Base-by-base conservation (phyloP, 2,113 vertebrate genomes). In the Tachysurus fulvidraco region DNA sequence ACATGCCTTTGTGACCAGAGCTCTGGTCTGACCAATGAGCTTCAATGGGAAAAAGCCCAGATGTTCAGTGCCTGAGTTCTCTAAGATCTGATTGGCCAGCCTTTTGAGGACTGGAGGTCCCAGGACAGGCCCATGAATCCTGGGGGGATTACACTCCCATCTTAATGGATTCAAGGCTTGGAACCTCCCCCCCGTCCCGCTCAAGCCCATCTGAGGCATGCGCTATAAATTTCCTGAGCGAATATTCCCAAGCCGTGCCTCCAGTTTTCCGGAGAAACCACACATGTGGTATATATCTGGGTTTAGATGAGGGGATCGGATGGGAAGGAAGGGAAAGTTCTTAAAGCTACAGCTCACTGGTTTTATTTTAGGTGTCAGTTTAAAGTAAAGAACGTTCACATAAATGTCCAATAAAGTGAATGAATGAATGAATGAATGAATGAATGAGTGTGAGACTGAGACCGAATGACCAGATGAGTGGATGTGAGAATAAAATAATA, bases 141-240 rank as follows among this genome's bases (percentile, higher is more conserved):
- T 93, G 85, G 73, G 44, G 91, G 92, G 92, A 92, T 87, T 92
- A 92, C 90, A 90, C 92, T 93, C 93, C 91, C 90, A 93, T 93
- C 87, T 90, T 93, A 93, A 95, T 94, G 93, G 93, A 95, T 94
- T 93, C 92, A 94, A 93, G 93, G 92, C 92, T 71, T 30, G 55
- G 89, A 89, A 91, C 93, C 86, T 77, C 59, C 87, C 84, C 84
- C 92, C 86, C 90, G 36, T 78, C 55, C 52, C 92, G 92, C 9
- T 85, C 93, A 90, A 91, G 91, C 93, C 93, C 84, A 88, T 94
- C 92, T 86, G 91, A 94, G 91, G 93, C 93, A 94, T 94, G 93
- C 92, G 91, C 94, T 94, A 93, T 96, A 95, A 92, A 95, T 95
- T 95, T 95, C 92, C 94, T 92, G 90, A 93, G 91, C 93, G 92